These are phyloP conservation scores for Ceryle rudis DNA, from an alignment of 2,797 vertebrate genomes.

Conservation along the genomic window DNA sequence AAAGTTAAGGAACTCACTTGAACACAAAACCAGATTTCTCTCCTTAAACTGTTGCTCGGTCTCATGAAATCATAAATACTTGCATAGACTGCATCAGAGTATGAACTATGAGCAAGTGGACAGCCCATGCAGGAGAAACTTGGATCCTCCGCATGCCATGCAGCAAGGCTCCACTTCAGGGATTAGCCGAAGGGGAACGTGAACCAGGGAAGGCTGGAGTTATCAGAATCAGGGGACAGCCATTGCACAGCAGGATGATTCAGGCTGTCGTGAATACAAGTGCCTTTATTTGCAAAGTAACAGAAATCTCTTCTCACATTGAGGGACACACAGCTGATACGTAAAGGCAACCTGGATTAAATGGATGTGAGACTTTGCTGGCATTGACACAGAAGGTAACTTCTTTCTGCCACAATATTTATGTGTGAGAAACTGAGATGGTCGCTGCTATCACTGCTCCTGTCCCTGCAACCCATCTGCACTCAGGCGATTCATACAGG, in stretches of 20 bases:
- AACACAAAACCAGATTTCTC: not conserved
- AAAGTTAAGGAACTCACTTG: not conserved
- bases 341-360: not conserved
- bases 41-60: not conserved
- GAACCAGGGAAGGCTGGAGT: not conserved
- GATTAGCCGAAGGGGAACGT: not conserved
- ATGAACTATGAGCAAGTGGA: rapidly evolving
- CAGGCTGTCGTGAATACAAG: not conserved
- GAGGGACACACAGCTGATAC: not conserved
- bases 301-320: not conserved
- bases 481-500: not conserved
- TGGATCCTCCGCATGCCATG: not conserved
- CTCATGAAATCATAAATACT: not conserved
- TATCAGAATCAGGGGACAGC: not conserved
- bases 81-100: not conserved
- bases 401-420: not conserved
- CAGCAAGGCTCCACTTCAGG: not conserved
- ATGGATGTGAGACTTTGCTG: not conserved
- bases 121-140: not conserved
- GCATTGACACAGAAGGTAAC: not conserved
- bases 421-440: not conserved
- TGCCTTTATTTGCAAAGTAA: not conserved
- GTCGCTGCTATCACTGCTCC: not conserved
- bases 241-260: not conserved
- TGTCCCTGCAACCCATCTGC: not conserved